Base-by-base conservation (phyloP, 2,797 vertebrate genomes). In the Gadopsis marmoratus region DNA sequence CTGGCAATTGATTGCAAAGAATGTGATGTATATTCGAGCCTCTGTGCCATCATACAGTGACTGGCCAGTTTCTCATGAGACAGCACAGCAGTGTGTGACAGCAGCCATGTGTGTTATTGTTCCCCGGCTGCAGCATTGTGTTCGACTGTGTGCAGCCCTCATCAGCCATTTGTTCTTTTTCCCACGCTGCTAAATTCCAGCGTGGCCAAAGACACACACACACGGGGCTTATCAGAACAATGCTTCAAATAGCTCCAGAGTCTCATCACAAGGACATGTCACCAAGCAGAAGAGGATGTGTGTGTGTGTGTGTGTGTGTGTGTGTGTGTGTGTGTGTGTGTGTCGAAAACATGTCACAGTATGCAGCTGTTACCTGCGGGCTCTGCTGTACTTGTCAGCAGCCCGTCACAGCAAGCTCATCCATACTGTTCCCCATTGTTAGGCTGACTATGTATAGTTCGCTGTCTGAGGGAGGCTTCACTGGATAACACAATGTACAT, bases 121-220 rank as follows among this genome's bases (percentile, higher is more conserved):
- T 66, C 71, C 59, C 33, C 60, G 35, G 6, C 10, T 55, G 76
- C 81, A 82, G 86, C 85, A 50, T 64, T 76, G 84, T 85, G 76
- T 79, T 78, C 72, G 72, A 72, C 83, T 51, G 59, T 51, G 48
- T 60, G 63, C 78, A 82, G 85, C 71, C 76, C 79, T 88, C 88
- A 83, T 87, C 85, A 59, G 79, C 94, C 95, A 95, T 95, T 94
- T 95, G 95, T 94, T 95, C 93, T 94, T 95, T 95, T 96, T 96
- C 95, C 95, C 95, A 96, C 95, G 95, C 92, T 95, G 83, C 73
- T 87, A 79, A 84, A 93, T 94, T 92, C 91, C 90, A 86, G 84
- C 39, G 31, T 74, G 71, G 77, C 79, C 82, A 74, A 75, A 72
- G 43, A 83, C 84, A 86, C 83, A 87, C 84, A 87, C 88, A 89